Percentiles rank a stretch among this genome's conserved stretches.
Evolutionary conservation across 2,888 invertebrate genomes (phyloP).

Genomic region (Endomychus coccineus): DNA sequence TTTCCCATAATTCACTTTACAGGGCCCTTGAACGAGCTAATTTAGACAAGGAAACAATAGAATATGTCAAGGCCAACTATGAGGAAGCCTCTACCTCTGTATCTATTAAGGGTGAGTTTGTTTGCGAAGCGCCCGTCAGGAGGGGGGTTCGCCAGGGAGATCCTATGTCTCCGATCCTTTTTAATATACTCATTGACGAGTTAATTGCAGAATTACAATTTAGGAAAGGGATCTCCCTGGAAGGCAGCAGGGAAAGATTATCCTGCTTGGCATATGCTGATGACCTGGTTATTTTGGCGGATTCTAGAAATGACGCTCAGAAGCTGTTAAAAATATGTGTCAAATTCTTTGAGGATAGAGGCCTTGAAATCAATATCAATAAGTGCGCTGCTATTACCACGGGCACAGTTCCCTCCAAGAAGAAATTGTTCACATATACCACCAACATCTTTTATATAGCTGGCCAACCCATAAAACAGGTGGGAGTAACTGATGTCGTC

Average conservation of each 20-base stretch:
- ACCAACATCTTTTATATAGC: neutral
- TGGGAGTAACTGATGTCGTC: neutral
- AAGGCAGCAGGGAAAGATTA: constrained; percentile 21
- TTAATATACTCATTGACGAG: neutral
- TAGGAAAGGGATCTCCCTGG: constrained; percentile 3
- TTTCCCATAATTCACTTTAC: constrained; percentile 15
- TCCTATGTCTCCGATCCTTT: constrained; percentile 3
- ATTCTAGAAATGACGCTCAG: constrained; percentile 1
- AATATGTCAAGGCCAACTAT: constrained; percentile 8
- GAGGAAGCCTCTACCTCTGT: constrained; percentile 11
- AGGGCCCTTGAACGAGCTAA: constrained; percentile 13
- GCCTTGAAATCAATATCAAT: neutral
- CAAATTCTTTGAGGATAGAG: constrained; percentile 5
- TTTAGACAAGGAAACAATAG: neutral
- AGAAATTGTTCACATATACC: neutral
- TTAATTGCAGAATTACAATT: neutral
- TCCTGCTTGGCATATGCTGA: constrained; percentile 14
- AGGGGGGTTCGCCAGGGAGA: constrained; percentile 1
- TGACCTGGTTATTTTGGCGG: constrained; percentile 6
- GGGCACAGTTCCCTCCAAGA: constrained; percentile 1
- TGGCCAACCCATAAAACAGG: constrained; percentile 1
- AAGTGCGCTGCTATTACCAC: constrained; percentile 4
- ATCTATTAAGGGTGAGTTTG: neutral
- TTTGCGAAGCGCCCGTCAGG: neutral
- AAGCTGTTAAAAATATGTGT: constrained; percentile 1